Percentiles rank a stretch among this genome's conserved stretches.
phyloP scores from a whole-genome alignment of 2,888 invertebrate species.

The Yponomeuta plumbellus region DNA sequence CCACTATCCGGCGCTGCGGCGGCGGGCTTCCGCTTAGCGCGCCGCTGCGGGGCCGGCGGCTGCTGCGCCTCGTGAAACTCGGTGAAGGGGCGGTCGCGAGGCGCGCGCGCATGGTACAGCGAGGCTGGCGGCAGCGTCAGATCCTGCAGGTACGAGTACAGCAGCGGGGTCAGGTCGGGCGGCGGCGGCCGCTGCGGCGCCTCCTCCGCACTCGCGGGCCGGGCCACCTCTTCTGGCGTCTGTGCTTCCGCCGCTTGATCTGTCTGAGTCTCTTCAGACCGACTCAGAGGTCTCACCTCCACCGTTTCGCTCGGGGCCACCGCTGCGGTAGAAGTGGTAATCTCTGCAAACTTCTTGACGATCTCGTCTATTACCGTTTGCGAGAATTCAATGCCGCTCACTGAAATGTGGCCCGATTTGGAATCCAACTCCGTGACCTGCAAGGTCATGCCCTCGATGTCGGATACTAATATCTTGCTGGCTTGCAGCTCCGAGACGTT shows the following conservation, averaged over 20 bases:
- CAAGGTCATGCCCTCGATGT: conserved; percentile 85
- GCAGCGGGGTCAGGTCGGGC: conserved; percentile 63
- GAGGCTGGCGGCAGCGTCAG: conserved; percentile 59
- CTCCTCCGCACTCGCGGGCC: conserved; percentile 39
- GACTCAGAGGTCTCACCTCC: conserved; percentile 46
- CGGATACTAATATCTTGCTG: conserved; percentile 86
- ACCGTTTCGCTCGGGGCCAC: conserved; percentile 26
- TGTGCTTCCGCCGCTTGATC: conserved; percentile 33
- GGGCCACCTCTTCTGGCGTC: conserved; percentile 27
- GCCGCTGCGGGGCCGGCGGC: conserved; percentile 63
- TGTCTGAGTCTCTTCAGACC: conserved; percentile 65
- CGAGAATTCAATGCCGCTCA: conserved; percentile 82
- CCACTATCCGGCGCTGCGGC: conserved; percentile 58
- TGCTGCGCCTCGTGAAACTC: conserved; percentile 56
- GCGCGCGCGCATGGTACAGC: conserved; percentile 60
- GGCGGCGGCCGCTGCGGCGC: conserved; percentile 69
- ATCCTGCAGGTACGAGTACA: conserved; percentile 74
- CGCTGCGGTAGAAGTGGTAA: conserved; percentile 43
- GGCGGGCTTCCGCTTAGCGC: conserved; percentile 57
- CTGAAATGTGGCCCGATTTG: conserved; percentile 80
- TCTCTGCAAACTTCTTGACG: conserved; percentile 73
- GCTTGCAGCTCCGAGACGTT: conserved; percentile 88
- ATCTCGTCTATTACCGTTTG: conserved; percentile 82
- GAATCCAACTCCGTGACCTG: conserved; percentile 84
- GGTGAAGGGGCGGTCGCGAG: conserved; percentile 49